Evolutionary conservation across 2,797 vertebrate genomes (phyloP).

Genomic region (Taenioides sp.): DNA sequence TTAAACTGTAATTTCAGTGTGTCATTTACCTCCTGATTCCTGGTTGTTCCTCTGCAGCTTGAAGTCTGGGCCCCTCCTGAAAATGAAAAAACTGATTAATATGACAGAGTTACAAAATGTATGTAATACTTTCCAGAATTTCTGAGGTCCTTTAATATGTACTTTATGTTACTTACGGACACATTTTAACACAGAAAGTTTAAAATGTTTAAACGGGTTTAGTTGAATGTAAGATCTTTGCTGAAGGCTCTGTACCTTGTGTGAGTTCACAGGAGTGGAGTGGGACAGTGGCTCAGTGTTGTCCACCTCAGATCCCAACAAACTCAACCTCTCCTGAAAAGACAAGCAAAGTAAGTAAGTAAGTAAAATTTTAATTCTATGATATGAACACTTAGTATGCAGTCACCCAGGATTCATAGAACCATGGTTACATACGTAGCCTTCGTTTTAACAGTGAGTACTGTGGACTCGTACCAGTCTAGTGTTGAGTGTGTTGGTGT

Average conservation of each 20-base stretch:
- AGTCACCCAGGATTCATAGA: too few relatives aligned
- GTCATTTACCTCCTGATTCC: constrained; percentile 45
- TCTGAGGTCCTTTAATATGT: not conserved
- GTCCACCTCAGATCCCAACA: constrained; percentile 32
- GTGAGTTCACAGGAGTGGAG: constrained; percentile 15
- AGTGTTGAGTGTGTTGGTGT: constrained; percentile 69
- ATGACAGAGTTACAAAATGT: not conserved
- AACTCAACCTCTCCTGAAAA: constrained; percentile 42
- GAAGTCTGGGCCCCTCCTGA: constrained; percentile 33
- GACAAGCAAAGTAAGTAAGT: not conserved
- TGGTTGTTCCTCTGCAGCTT: constrained; percentile 19
- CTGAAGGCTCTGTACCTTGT: constrained; percentile 32
- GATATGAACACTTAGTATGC: too few relatives aligned
- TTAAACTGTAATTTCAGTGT: too few relatives aligned
- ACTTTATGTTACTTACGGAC: not conserved
- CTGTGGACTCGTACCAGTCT: constrained; percentile 74
- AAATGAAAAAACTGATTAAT: not conserved
- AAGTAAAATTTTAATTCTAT: too few relatives aligned
- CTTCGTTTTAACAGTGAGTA: too few relatives aligned
- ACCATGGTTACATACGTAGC: too few relatives aligned
- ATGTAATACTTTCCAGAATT: too few relatives aligned
- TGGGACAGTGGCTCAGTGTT: not conserved
- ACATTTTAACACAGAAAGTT: too few relatives aligned
- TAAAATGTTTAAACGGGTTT: too few relatives aligned
- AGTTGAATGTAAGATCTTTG: too few relatives aligned